Evolutionary conservation across 2,113 vertebrate genomes (phyloP), one percentile per base, ranked within the genome.

Genomic region (Butastur rufipennis): DNA sequence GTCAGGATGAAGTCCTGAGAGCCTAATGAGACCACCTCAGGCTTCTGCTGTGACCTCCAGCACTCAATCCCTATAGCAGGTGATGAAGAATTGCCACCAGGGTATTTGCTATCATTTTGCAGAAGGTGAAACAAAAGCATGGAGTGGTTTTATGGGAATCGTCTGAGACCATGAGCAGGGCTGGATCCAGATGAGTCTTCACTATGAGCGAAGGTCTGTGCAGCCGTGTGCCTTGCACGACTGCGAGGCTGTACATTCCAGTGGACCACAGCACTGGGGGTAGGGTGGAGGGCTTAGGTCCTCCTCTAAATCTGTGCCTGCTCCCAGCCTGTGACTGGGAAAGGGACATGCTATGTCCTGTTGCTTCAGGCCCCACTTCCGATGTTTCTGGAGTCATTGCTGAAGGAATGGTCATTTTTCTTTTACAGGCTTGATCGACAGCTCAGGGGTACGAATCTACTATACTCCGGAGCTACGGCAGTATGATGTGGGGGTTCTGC

Each of bases 361-460:
- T 25, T 52, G 26, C 43, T 71, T 75, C 43, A 52, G 56, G 29
- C 31, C 25, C 23, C 5, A 5, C 16, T 45, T 63, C 36, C 70
- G 20, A 25, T 45, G 6, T 40, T 65, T 77, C 58, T 52, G 38
- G 43, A 65, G 17, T 34, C 20, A 25, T 11, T 82, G 23, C 55
- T 92, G 43, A 94, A 62, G 32, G 42, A 73, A 13, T 10, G 11
- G 11, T 61, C 36, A 38, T 52, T 75, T 90, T 50, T 72, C 48
- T 82, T 84, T 86, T 68, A 36, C 53, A 99, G 99, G 94, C 18
- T 66, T 97, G 43, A 95, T 78, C 5, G 98, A 99, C 97, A 98
- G 95, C 85, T 99, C 99, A 4, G 99, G 99, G 23, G 40, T 99
- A 32, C 92, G 94, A 38, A 29, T 99, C 20, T 95, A 97, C 94